Base-by-base conservation (phyloP, 92 coral and sea anemone genomes). In the Scolanthus callimorphus region DNA sequence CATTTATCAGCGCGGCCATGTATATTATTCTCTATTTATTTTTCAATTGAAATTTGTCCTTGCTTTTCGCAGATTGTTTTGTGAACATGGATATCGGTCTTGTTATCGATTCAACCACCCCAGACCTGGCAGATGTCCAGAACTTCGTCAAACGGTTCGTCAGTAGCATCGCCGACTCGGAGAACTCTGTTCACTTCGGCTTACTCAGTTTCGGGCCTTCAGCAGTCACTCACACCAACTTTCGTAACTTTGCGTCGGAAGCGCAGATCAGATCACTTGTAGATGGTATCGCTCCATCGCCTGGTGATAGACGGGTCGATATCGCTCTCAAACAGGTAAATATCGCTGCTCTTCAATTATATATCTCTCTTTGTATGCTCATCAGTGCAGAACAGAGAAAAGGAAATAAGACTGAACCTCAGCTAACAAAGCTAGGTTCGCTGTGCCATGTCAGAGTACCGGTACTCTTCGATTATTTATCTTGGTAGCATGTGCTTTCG, bases 31-130 rank as follows among this genome's bases (percentile, higher is more conserved):
- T n/a, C n/a, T n/a, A n/a, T n/a, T n/a, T n/a, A n/a, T n/a, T 6
- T 17, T 28, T 20, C 10, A 46, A 3, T 21, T 25, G 1, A 21
- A 9, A 20, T 34, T 2, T 11, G 15, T 6, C 41, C 41, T 34
- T 15, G 15, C 6, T 34, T 17, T 4, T 34, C 52, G 20, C 10
- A 78, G 84, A 70, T 63, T 78, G 84, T 31, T 59, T 78, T 20
- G 69, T 78, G 22, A 78, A 73, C 34, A 78, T 78, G 84, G 84
- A 78, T 39, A 67, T 78, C 13, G 84, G 71, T 1, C 29, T 78
- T 20, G 67, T 58, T 4, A 51, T 78, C 1, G 84, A 78, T 45
- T 52, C 71, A 3, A 61, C 78, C 2, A 63, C 29, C 25, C 30
- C 50, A 17, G 77, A 61, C 39, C 53, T 78, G 23, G 31, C 48